Conservation (phyloP, 2,113 vertebrate genomes). For the Ascaphus truei region DNA sequence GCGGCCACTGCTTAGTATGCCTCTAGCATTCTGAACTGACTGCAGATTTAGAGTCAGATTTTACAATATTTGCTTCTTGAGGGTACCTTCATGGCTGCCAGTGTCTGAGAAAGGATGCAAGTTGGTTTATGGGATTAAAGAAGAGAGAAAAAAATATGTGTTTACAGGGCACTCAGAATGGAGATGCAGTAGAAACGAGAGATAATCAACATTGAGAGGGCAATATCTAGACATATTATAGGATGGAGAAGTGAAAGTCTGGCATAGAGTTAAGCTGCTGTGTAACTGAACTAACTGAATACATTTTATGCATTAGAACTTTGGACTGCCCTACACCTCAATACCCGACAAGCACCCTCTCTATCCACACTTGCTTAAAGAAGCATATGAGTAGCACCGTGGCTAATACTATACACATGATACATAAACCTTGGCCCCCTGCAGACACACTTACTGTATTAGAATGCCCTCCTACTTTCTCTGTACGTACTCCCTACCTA, state of each 20-base stretch:
- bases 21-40: not conserved
- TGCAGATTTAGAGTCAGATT: not conserved
- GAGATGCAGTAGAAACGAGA: not conserved
- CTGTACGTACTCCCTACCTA: too few species aligned
- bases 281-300: not conserved
- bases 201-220: not conserved
- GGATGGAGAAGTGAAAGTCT: not conserved
- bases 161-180: not conserved
- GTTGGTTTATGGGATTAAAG: not conserved
- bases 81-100: not conserved
- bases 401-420: too few species aligned
- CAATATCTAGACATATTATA: not conserved
- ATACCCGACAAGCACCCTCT: too few species aligned
- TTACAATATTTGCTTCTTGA: not conserved
- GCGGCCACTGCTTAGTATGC: not conserved
- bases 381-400: too few species aligned
- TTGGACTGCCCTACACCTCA: too few species aligned
- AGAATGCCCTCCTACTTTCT: too few species aligned
- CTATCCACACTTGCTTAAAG: too few species aligned
- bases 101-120: not conserved
- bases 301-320: not conserved
- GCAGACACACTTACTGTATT: too few species aligned
- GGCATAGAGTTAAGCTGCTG: not conserved
- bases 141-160: not conserved
- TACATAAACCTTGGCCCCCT: too few species aligned